Conservation (phyloP, 1,140 invertebrate species). For the Vanessa tameamea region DNA sequence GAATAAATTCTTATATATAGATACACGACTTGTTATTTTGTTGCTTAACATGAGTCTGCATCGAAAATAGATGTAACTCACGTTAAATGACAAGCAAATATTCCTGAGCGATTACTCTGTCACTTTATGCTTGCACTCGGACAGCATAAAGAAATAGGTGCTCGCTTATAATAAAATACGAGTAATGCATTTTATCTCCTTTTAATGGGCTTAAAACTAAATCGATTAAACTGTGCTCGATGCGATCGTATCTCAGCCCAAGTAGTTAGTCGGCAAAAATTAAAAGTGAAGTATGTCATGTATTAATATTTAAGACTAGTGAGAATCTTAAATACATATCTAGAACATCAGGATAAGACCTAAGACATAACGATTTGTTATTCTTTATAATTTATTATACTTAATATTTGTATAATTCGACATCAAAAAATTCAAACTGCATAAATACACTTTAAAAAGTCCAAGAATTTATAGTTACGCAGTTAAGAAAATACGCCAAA, state of each 20-base stretch:
- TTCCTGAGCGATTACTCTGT: constrained; percentile 36
- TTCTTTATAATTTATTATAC: too few relatives aligned
- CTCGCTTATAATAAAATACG: constrained; percentile 23
- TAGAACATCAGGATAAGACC: too few relatives aligned
- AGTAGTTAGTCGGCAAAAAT: constrained; percentile 21
- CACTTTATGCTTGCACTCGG: constrained; percentile 28
- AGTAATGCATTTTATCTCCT: constrained; percentile 33
- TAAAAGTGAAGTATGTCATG: constrained; percentile 20
- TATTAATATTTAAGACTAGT: background rate
- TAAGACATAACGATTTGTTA: too few relatives aligned
- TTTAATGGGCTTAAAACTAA: constrained; percentile 30
- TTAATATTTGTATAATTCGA: too few relatives aligned
- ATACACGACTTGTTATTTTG: constrained; percentile 10
- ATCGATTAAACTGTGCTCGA: constrained; percentile 34
- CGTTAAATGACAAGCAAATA: constrained; percentile 39
- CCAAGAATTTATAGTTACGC: background rate
- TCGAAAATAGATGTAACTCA: constrained; percentile 35
- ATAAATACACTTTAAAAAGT: too few relatives aligned
- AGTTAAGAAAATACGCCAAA: background rate
- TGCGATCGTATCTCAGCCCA: constrained; percentile 25
- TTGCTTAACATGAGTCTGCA: constrained; percentile 21
- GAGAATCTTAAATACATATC: background rate
- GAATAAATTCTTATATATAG: background rate
- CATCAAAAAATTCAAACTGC: too few relatives aligned
- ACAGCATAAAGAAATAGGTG: constrained; percentile 34